Evolutionary conservation across 2,888 invertebrate genomes (phyloP), one percentile per base, ranked within the genome.

Genomic region (Autographa pulchrina): DNA sequence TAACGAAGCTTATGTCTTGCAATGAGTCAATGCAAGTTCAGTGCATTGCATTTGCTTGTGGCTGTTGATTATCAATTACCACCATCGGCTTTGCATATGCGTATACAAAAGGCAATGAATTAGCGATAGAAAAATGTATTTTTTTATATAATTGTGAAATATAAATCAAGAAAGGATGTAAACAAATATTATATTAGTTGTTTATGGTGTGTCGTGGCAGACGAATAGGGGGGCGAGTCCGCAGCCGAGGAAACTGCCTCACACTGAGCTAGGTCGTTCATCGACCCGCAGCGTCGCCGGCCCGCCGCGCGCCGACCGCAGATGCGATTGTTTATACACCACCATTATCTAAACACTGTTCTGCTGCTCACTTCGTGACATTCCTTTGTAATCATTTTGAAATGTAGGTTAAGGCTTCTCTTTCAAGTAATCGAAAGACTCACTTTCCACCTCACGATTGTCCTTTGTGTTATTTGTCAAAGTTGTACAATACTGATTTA

Each of bases 361-460:
- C 88, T 90, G 92, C 91, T 89, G 89, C 74, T 77, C 35, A 78
- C 92, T 92, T 94, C 94, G 95, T 94, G 94, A 94, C 94, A 95
- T 94, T 93, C 95, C 94, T 91, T 91, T 91, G 92, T 94, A 94
- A 95, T 93, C 90, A 91, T 91, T 89, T 83, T 87, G 85, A 87
- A 92, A 95, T 94, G 91, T 94, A 85, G 95, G 95, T 94, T 94
- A 94, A 95, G 95, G 95, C 90, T 92, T 85, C 84, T 89, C 88
- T 89, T 90, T 92, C 90, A 87, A 88, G 88, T 90, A 87, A 87
- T 80, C 83, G 72, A 70, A 63, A 71, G 68, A 65, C 70, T 70
- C 25, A 78, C 73, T 82, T 84, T 84, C 74, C 69, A 72, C 72
- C 72, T 68, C 38, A 69, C 74, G 65, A 74, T 73, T 71, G 74